These are phyloP conservation scores for Stigmatopora nigra DNA, from an alignment of 2,113 vertebrate genomes.

Conservation along the genomic window DNA sequence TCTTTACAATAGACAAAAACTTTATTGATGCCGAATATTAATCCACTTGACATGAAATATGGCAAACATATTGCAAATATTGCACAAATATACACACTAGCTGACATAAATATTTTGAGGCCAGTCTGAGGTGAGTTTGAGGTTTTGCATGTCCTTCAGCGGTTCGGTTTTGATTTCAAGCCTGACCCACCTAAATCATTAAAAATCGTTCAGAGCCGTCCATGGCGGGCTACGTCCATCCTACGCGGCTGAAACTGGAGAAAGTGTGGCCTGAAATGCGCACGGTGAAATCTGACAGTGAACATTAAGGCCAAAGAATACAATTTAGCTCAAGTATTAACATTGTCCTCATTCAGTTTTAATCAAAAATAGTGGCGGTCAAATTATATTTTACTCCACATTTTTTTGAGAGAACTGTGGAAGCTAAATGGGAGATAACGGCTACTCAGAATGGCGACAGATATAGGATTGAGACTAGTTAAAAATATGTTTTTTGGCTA, in stretches of 20 bases:
- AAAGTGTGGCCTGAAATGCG: slow-evolving; percentile 70
- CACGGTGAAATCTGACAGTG: slow-evolving; percentile 70
- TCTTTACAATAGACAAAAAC: not conserved
- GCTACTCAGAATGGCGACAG: too few relatives aligned
- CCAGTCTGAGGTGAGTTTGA: slow-evolving; percentile 46
- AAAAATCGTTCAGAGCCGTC: slow-evolving; percentile 66
- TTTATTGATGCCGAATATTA: not conserved
- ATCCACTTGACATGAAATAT: not conserved
- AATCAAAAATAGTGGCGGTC: slow-evolving; percentile 49
- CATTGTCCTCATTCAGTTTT: slow-evolving; percentile 43
- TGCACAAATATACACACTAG: not conserved
- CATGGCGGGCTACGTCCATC: slow-evolving; percentile 33
- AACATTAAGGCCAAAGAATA: slow-evolving; percentile 52
- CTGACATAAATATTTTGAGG: slow-evolving; percentile 13
- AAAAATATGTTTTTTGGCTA: too few relatives aligned
- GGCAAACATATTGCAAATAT: not conserved
- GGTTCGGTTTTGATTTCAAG: slow-evolving; percentile 62
- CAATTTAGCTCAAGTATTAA: slow-evolving; percentile 57
- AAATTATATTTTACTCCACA: slow-evolving; percentile 15
- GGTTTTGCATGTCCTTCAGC: slow-evolving; percentile 56
- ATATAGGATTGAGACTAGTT: too few relatives aligned
- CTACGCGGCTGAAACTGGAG: slow-evolving; percentile 72
- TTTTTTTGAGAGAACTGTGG: too few relatives aligned
- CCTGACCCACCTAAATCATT: slow-evolving; percentile 65
- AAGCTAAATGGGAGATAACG: too few relatives aligned